A percentile compares a stretch with the other conserved stretches of the same genome.
phyloP scores from a whole-genome alignment of 2,888 invertebrate species.

The Boloria selene region DNA sequence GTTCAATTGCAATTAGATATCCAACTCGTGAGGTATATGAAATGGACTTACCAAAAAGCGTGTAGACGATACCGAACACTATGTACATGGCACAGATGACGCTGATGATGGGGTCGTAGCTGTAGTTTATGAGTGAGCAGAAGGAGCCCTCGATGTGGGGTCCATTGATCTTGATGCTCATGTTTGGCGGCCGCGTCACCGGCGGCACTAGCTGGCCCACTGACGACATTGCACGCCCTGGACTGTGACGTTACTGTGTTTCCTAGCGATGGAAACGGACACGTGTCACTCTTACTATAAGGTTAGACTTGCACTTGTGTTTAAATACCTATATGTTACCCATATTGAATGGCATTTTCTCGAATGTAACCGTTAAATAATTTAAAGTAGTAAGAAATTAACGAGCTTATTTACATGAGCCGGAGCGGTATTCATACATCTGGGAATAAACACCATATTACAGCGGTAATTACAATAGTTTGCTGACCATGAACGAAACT shows the following conservation, averaged over 20 bases:
- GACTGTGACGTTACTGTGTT: slow-evolving; percentile 7
- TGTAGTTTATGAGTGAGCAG: slow-evolving; percentile 81
- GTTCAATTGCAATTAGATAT: too few species aligned
- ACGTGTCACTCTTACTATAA: not conserved
- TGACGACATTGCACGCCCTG: slow-evolving; percentile 61
- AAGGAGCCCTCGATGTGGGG: slow-evolving; percentile 76
- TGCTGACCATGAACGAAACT: too few species aligned
- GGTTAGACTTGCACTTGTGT: too few species aligned
- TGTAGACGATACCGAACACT: slow-evolving; percentile 91
- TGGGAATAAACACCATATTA: too few species aligned
- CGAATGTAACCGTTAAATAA: too few species aligned
- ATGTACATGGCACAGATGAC: slow-evolving; percentile 87
- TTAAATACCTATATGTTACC: too few species aligned
- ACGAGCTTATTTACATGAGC: too few species aligned
- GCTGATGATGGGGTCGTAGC: slow-evolving; percentile 85
- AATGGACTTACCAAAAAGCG: slow-evolving; percentile 88
- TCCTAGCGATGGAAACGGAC: not conserved
- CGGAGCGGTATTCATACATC: too few species aligned
- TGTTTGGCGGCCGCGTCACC: slow-evolving; percentile 75
- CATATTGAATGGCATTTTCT: too few species aligned
- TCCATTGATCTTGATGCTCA: slow-evolving; percentile 63
- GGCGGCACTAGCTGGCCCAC: slow-evolving; percentile 82
- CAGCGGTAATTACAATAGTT: too few species aligned
- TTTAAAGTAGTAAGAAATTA: too few species aligned
- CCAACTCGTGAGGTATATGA: too few species aligned